Percentiles rank a stretch among this genome's conserved stretches.
These are phyloP conservation scores for Urechis unicinctus DNA, from an alignment of 2,888 invertebrate genomes.

Conservation along the genomic window DNA sequence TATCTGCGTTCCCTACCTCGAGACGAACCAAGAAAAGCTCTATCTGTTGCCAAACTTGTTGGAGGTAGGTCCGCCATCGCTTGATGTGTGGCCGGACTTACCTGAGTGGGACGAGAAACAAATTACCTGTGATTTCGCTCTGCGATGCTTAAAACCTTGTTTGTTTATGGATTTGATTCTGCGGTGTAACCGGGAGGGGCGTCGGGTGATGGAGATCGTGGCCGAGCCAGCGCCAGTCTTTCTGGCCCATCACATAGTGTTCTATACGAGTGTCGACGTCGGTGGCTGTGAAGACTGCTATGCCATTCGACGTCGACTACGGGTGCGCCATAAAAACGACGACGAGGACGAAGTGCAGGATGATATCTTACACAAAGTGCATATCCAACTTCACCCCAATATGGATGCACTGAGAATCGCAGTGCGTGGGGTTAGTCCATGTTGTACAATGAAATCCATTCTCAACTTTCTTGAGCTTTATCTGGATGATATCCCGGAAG, in stretches of 20 bases:
- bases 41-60: constrained; percentile 22
- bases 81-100: constrained; percentile 26
- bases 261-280: constrained; percentile 23
- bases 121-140: constrained; percentile 24
- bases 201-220: constrained; percentile 20
- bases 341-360: constrained; percentile 15
- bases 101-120: constrained; percentile 30
- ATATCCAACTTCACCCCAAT: constrained; percentile 23
- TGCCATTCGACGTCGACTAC: constrained; percentile 12
- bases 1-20: constrained; percentile 19
- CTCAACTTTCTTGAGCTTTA: constrained; percentile 25
- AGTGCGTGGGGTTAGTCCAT: constrained; percentile 24
- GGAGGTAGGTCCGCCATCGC: constrained; percentile 22
- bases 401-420: constrained; percentile 21
- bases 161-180: constrained; percentile 23
- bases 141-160: constrained; percentile 19
- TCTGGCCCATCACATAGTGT: constrained; percentile 25
- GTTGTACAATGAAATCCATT: constrained; percentile 26
- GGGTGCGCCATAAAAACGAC: constrained; percentile 6
- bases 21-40: constrained; percentile 12
- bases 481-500: constrained; percentile 25
- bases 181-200: constrained; percentile 20
- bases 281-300: constrained; percentile 28
- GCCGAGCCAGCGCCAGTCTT: constrained; percentile 24
- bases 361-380: constrained; percentile 26